Base-by-base conservation (phyloP, 2,113 vertebrate species). In the Nothobranchius furzeri region DNA sequence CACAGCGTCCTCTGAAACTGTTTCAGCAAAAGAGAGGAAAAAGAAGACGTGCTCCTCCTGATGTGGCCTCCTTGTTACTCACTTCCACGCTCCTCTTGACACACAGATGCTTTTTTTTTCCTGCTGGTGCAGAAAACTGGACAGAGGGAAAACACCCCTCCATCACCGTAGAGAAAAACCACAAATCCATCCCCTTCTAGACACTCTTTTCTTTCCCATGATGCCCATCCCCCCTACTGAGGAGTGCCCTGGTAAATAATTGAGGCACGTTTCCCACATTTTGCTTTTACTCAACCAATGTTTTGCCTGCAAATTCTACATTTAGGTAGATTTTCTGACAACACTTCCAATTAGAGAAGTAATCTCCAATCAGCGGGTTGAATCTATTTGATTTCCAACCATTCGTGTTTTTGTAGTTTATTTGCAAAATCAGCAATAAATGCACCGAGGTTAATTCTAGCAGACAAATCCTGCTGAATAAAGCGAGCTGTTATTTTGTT, bases 211-310 rank as follows among this genome's bases (percentile, higher is more conserved):
- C 73, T 57, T 56, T 47, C 55, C 74, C 42, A 49, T 30, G 46
- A 51, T 43, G 73, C 90, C 90, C 87, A 78, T 80, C 89, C 86
- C 89, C 86, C 79, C 36, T 46, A 37, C 60, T 5, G 49, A 80
- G 75, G 78, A 85, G 68, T 56, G 53, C 74, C 84, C 47, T 81
- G 76, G 72, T 91, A 83, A 91, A 91, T 88, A 89, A 91, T 89
- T 88, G 81, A 92, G 65, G 69, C 66, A 78, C 76, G 70, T 81
- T 30, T 82, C 62, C 67, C 61, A n/a, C 13, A 8, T 40, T 82
- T 68, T 65, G 59, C 70, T 72, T n/a, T 45, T 9, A 61, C 56
- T 68, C 30, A 25, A 35, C 7, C 10, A 52, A 57, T 46, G 64
- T 73, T 30, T 74, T 30, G 20, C 24, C 48, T 35, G 42, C 25